These are phyloP conservation scores for Lepeophtheirus nordmannii DNA, from an alignment of 2,888 invertebrate species.

Conservation along the genomic window DNA sequence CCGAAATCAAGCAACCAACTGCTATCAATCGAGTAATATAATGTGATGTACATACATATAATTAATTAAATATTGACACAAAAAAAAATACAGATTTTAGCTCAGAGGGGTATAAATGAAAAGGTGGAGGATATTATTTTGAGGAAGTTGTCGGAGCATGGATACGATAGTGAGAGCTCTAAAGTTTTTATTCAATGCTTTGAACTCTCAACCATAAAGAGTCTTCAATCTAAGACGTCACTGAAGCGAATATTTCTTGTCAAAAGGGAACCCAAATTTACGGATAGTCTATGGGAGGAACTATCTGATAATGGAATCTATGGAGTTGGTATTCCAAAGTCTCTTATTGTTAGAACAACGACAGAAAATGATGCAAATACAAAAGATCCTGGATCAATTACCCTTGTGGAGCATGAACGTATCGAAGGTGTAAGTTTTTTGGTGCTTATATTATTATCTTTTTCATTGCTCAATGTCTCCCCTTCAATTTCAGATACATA, in stretches of 20 bases:
- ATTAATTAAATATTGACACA: neutral
- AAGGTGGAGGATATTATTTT: slow-evolving; percentile 12
- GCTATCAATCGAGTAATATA: slow-evolving; percentile 17
- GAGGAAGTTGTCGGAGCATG: neutral
- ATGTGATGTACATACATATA: neutral
- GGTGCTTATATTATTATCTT: too few species aligned
- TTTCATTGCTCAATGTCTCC: too few species aligned
- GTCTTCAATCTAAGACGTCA: neutral
- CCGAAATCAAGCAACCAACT: slow-evolving; percentile 19
- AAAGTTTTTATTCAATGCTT: slow-evolving; percentile 11
- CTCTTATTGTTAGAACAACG: neutral
- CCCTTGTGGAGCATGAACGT: neutral
- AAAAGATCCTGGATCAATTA: neutral
- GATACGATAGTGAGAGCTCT: neutral
- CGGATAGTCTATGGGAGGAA: neutral
- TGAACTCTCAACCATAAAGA: slow-evolving; percentile 2
- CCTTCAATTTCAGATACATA: slow-evolving; percentile 10
- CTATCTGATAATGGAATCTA: neutral
- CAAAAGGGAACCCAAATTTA: neutral
- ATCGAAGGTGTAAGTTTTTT: neutral
- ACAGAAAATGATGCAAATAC: neutral
- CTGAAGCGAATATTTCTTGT: neutral
- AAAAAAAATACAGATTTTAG: neutral
- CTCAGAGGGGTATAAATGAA: neutral
- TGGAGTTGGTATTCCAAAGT: neutral